These are phyloP conservation scores for Datnioides undecimradiatus DNA, from an alignment of 2,113 vertebrate genomes.

Conservation along the genomic window DNA sequence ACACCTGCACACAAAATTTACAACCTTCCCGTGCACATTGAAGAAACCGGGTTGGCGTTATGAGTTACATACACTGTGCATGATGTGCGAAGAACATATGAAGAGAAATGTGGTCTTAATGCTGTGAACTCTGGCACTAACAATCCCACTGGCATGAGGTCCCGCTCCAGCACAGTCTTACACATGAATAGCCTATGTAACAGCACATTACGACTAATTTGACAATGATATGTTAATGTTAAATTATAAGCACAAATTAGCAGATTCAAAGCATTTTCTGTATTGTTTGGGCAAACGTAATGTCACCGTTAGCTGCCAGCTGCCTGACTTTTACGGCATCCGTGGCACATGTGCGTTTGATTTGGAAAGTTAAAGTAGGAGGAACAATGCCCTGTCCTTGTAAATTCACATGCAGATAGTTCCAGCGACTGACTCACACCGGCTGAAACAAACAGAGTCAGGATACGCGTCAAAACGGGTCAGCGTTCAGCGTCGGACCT, in stretches of 20 bases:
- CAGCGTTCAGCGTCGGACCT: background rate
- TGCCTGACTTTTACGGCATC: slow-evolving; percentile 8
- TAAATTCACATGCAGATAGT: slow-evolving; percentile 16
- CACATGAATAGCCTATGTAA: too few species aligned
- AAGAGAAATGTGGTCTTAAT: background rate
- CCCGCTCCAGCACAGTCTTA: too few species aligned
- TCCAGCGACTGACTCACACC: slow-evolving; percentile 42
- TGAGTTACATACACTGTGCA: background rate
- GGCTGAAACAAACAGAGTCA: slow-evolving; percentile 16
- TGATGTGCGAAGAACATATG: background rate
- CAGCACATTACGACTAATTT: background rate
- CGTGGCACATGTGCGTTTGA: slow-evolving; percentile 35
- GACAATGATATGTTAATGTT: slow-evolving; percentile 12
- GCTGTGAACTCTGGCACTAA: background rate
- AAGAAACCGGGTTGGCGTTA: too few species aligned
- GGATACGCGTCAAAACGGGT: slow-evolving; percentile 12
- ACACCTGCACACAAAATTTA: too few species aligned
- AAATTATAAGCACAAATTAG: background rate
- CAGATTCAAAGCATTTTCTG: background rate
- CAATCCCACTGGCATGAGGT: too few species aligned
- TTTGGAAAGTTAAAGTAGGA: slow-evolving; percentile 38
- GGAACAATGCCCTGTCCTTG: slow-evolving; percentile 19
- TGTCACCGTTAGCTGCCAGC: slow-evolving; percentile 1
- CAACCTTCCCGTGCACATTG: too few species aligned
- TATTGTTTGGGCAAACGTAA: slow-evolving; percentile 23